Base-by-base conservation (phyloP, 2,113 vertebrate species). In the Coracopsis vasa region DNA sequence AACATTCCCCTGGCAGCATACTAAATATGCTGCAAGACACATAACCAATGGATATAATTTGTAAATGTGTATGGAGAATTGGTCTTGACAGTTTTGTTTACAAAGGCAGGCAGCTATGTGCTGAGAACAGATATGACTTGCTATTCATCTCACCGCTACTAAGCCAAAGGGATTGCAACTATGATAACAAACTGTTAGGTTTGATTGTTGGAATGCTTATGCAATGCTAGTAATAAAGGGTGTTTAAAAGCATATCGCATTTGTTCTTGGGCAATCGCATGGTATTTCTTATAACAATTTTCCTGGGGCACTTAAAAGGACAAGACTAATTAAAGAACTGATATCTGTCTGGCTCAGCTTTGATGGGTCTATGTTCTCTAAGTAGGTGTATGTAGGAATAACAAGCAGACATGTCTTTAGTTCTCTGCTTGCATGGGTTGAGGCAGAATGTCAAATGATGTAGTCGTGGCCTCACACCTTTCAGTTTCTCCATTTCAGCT, bases 151-250 rank as follows among this genome's bases (percentile, higher is more conserved):
- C 79, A 77, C 73, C 92, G 83, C 86, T 92, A 21, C 82, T 66
- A 91, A 86, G 89, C 91, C 95, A 89, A 91, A 92, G 80, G 94
- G 94, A 97, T 94, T 92, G 89, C 70, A 91, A 64, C 84, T 81
- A 47, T 56, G 96, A 96, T 95, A 95, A 97, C 89, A 86, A 94
- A 97, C 86, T 96, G 95, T 96, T 97, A 97, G 93, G 69, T 96
- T 81, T 92, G 95, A 96, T 95, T 96, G 93, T 79, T 74, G 71
- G 93, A 92, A 95, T 95, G 86, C 93, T 97, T 96, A 87, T 91
- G 95, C 91, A 97, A 95, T 17, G 84, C 41, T 56, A 74, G 91
- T 97, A 96, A 97, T 95, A 87, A 94, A 94, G 89, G 78, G 80
- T 87, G 70, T 95, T 96, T 95, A 95, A 89, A 95, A 95, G 56